Evolutionary conservation across 2,797 vertebrate genomes (phyloP).

Genomic region (Dermochelys coriacea): DNA sequence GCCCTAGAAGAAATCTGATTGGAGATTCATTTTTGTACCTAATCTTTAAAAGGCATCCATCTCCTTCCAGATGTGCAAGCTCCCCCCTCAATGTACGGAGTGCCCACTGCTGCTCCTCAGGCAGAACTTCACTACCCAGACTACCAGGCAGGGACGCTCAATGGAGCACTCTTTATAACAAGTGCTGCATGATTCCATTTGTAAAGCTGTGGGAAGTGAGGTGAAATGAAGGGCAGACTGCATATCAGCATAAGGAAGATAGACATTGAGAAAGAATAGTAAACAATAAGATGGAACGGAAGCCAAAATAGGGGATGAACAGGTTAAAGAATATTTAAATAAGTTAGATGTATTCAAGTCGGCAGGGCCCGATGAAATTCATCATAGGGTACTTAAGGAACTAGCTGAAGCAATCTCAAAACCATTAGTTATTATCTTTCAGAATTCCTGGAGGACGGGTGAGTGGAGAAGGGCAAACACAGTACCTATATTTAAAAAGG

Average conservation of each 20-base stretch:
- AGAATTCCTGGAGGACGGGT: no score
- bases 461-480: no score
- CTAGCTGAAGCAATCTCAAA: no score
- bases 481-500: no score
- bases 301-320: slow-evolving; percentile 27
- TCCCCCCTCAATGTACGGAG: not conserved
- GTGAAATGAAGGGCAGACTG: not conserved
- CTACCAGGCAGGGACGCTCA: not conserved
- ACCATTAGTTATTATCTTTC: no score
- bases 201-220: slow-evolving; percentile 19
- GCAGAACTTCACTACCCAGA: not conserved
- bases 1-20: not conserved
- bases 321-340: not conserved
- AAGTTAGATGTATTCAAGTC: not conserved
- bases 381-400: no score
- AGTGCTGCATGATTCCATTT: slow-evolving; percentile 48
- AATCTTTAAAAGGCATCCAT: not conserved
- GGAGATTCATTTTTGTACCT: not conserved
- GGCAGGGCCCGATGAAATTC: no score
- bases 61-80: not conserved
- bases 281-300: slow-evolving; percentile 36
- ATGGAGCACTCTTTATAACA: slow-evolving; percentile 33
- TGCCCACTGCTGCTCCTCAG: not conserved
- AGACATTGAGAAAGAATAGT: slow-evolving; percentile 44
- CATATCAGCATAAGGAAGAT: slow-evolving; percentile 16